Evolutionary conservation across 2,113 vertebrate genomes (phyloP).

Genomic region (Glaucidium brasilianum): DNA sequence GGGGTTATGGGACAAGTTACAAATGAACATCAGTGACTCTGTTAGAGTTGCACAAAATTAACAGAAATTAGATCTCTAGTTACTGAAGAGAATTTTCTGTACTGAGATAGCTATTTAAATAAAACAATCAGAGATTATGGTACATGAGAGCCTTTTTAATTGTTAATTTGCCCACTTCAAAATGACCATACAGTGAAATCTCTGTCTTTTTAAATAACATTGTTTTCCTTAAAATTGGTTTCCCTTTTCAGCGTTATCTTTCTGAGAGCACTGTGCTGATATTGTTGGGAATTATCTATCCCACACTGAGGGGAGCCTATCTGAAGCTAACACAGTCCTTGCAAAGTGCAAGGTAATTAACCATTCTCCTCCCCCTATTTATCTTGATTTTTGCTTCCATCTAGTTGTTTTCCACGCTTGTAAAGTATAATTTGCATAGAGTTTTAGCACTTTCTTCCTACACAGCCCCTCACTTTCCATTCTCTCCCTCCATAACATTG

Average conservation of each 20-base stretch:
- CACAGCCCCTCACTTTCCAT: neutral
- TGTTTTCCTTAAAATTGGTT: constrained; percentile 54
- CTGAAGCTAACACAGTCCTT: constrained; percentile 50
- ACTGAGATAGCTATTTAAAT: constrained; percentile 70
- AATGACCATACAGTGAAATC: constrained; percentile 58
- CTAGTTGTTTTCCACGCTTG: constrained; percentile 31
- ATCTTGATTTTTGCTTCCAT: constrained; percentile 61
- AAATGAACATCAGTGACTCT: constrained; percentile 35
- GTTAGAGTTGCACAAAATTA: constrained; percentile 70
- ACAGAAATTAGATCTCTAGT: constrained; percentile 73
- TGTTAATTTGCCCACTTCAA: constrained; percentile 66
- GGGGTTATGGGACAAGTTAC: neutral
- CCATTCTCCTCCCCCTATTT: constrained; percentile 55
- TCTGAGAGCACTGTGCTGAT: constrained; percentile 11
- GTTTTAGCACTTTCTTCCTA: constrained; percentile 47
- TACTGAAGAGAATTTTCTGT: constrained; percentile 65
- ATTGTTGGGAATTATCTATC: constrained; percentile 45
- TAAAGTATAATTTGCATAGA: constrained; percentile 30
- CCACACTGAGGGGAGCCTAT: constrained; percentile 37
- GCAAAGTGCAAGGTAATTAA: constrained; percentile 49
- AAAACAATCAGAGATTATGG: constrained; percentile 64
- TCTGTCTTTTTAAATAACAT: constrained; percentile 38
- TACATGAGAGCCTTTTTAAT: constrained; percentile 69
- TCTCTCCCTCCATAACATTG: neutral
- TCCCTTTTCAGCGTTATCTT: constrained; percentile 39